Base-by-base conservation (phyloP, 1,140 invertebrate genomes). In the Coboldia fuscipes region DNA sequence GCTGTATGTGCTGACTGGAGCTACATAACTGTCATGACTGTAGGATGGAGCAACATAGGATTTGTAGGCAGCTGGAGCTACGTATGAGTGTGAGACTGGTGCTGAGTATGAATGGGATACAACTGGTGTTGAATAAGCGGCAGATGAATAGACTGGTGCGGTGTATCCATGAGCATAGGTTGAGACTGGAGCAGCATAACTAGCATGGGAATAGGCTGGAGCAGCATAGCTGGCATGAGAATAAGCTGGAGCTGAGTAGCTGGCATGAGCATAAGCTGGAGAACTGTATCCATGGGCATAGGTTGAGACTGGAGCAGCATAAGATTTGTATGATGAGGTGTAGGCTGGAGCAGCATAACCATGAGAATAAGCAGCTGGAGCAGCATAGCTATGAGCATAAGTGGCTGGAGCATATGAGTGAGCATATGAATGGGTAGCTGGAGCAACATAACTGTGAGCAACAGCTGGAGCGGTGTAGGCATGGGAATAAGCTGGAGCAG, bases 151-250 rank as follows among this genome's bases (percentile, higher is more conserved):
- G n/a, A n/a, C n/a, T n/a, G n/a, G n/a, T n/a, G n/a, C n/a, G n/a
- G n/a, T n/a, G n/a, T n/a, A n/a, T n/a, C n/a, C n/a, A n/a, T n/a
- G n/a, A n/a, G n/a, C n/a, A n/a, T n/a, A n/a, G n/a, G n/a, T n/a
- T n/a, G n/a, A 34, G 21, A 50, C 46, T 16, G 43, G 34, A 7
- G 39, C 45, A 23, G 45, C 47, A 34, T 52, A 41, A 36, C 46
- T 45, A 36, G 45, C 38, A 37, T 50, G 47, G 22, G 32, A 31
- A 29, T 45, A 45, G 32, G 42, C 42, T 13, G 33, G 42, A 5
- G 43, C 42, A 19, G 43, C 43, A 16, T 42, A 42, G 35, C 39
- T 38, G 18, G 42, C n/a, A n/a, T n/a, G n/a, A n/a, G n/a, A n/a
- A n/a, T n/a, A n/a, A n/a, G n/a, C n/a, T n/a, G n/a, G 45, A 10